Evolutionary conservation across 2,888 invertebrate species (phyloP), one percentile per base, ranked within the genome.

Genomic region (Megalurothrips usitatus): DNA sequence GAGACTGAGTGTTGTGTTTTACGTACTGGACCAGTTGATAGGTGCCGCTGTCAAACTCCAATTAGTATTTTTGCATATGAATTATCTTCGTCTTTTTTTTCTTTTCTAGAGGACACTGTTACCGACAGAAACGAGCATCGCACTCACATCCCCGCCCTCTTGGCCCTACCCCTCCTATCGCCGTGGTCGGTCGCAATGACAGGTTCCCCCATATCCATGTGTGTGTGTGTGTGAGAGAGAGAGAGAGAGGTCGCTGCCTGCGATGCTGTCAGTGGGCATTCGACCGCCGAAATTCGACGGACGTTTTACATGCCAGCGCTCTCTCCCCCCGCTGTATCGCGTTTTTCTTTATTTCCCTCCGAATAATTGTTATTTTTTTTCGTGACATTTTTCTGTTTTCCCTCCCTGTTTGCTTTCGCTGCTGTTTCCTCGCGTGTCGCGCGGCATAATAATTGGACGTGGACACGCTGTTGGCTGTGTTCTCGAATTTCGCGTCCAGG

Each of bases 371-470:
- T 52, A 52, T 68, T 68, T 63, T 68, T 75, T 75, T 75, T 0
- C 58, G 58, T 6, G 14, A 19, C 19, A 19, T 58, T 58, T 58
- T 58, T 58, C 4, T 1, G 14, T 17, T 58, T 14, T 14, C 58
- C 19, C n/a, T 58, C 14, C 19, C 19, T 19, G 6, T 19, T 58
- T 58, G 17, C 14, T 52, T 52, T 58, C 19, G 58, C 1, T 17
- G 58, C 58, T 58, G 68, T 75, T 75, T 75, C 26, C 68, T 75
- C 68, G 68, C 68, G 68, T 75, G 34, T 43, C 34, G 34, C 6
- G 68, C 68, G 23, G 68, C 23, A 12, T 26, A 75, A 75, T 75
- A 75, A 75, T 75, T 75, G 68, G 68, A 75, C 68, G 68, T 75
- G 26, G 68, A 23, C 26, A 75, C 26, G 68, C 11, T 26, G 23